Conservation (phyloP, 2,888 invertebrate species). For the Altica lythri region DNA sequence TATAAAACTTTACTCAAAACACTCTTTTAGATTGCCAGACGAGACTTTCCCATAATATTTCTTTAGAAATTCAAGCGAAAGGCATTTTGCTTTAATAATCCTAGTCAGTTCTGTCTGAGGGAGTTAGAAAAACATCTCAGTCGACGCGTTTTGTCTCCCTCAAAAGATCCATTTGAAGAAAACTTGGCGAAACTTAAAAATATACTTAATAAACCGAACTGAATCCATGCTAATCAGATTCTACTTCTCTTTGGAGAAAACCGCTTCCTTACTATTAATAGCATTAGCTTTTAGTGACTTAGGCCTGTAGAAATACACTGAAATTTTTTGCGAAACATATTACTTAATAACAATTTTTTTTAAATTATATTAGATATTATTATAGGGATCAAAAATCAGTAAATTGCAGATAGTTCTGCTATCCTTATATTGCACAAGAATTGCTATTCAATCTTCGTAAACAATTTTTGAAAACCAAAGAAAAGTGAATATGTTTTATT, state of each 20-base stretch:
- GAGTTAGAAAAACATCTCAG: conserved; percentile 9
- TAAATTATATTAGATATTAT: too few relatives aligned
- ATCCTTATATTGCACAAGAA: too few relatives aligned
- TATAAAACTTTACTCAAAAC: conserved; percentile 12
- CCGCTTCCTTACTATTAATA: conserved; percentile 19
- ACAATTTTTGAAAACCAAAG: too few relatives aligned
- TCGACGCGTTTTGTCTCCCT: background rate
- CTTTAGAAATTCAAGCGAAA: conserved; percentile 10
- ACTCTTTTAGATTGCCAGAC: conserved; percentile 14
- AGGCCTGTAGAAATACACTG: too few relatives aligned
- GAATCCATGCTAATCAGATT: conserved; percentile 30
- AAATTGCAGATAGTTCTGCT: too few relatives aligned
- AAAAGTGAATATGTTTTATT: too few relatives aligned
- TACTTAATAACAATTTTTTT: too few relatives aligned
- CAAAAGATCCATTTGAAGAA: conserved; percentile 20
- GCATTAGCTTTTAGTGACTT: conserved; percentile 4
- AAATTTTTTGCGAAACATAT: too few relatives aligned
- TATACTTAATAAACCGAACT: conserved; percentile 27
- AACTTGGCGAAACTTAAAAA: conserved; percentile 25
- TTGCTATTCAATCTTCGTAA: too few relatives aligned
- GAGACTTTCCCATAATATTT: conserved; percentile 12
- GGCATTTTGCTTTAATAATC: conserved; percentile 9
- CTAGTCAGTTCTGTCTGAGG: conserved; percentile 3
- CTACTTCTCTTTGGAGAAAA: conserved; percentile 27
- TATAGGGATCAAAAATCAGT: too few relatives aligned